Conservation (phyloP, 2,888 invertebrate genomes). For the Andrena camellia region DNA sequence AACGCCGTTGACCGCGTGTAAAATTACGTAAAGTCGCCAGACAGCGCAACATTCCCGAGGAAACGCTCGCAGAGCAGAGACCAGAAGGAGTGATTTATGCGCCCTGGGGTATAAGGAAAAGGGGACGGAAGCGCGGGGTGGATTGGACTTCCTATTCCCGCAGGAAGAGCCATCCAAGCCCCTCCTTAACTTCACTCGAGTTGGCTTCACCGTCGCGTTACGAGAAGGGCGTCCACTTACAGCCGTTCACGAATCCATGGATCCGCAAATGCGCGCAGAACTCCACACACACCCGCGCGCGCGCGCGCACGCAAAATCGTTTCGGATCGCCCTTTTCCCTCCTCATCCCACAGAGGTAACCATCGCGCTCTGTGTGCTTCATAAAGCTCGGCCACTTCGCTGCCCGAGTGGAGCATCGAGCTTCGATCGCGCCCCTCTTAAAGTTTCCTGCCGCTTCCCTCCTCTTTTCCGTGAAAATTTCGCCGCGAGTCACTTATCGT, state of each 20-base stretch:
- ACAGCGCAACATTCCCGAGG: conserved; percentile 68
- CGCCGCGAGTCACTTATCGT: background rate
- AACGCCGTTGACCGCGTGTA: conserved; percentile 34
- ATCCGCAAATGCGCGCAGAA: conserved; percentile 57
- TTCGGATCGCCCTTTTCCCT: conserved; percentile 41
- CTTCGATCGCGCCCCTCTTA: conserved; percentile 59
- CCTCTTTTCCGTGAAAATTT: conserved; percentile 22
- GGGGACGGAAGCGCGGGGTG: conserved; percentile 79
- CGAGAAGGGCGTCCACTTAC: conserved; percentile 58
- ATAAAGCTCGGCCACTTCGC: conserved; percentile 74
- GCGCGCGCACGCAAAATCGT: conserved; percentile 5
- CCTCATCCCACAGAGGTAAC: conserved; percentile 48
- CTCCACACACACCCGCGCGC: conserved; percentile 19
- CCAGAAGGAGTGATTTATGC: conserved; percentile 81
- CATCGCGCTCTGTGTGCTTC: conserved; percentile 73
- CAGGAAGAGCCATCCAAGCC: conserved; percentile 75
- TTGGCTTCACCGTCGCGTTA: conserved; percentile 72
- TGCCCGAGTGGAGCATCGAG: conserved; percentile 56
- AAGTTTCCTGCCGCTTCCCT: conserved; percentile 34
- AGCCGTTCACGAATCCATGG: conserved; percentile 55
- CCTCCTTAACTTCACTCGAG: conserved; percentile 78
- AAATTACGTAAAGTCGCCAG: conserved; percentile 79
- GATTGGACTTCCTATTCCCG: conserved; percentile 81
- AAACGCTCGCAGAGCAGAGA: conserved; percentile 48
- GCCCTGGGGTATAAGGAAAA: conserved; percentile 76